Conservation (phyloP, 2,113 vertebrate species). For the Calidris pygmaea region DNA sequence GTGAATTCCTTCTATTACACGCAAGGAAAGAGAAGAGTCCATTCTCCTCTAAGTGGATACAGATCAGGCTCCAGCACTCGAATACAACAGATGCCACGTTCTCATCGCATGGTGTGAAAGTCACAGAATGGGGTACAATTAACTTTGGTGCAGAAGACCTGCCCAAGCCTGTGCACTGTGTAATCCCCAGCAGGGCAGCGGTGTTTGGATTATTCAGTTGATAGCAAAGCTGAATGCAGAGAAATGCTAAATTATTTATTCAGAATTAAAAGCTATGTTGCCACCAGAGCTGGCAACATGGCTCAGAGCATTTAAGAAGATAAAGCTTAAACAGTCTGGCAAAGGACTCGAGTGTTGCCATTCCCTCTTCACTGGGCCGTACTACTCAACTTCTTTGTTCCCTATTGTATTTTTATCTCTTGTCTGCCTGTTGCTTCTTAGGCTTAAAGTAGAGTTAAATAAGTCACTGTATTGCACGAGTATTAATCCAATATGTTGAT, state of each 20-base stretch:
- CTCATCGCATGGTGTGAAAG: background rate
- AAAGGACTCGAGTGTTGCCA: background rate
- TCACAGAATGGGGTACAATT: background rate
- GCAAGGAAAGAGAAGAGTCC: background rate
- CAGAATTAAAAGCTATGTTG: background rate
- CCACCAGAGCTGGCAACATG: background rate
- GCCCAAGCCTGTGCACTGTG: background rate
- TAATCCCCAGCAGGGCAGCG: background rate
- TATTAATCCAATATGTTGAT: background rate
- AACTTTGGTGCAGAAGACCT: background rate
- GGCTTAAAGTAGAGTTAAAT: background rate
- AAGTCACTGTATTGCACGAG: background rate
- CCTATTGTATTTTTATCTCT: background rate
- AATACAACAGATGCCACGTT: background rate
- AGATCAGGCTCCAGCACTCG: background rate
- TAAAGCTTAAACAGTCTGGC: background rate
- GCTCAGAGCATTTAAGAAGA: background rate
- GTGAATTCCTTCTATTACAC: background rate
- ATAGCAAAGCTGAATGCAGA: background rate
- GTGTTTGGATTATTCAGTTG: background rate
- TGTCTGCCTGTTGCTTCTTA: background rate
- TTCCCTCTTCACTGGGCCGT: background rate
- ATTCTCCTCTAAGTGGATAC: background rate
- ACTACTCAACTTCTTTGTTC: background rate
- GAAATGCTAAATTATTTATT: background rate